Evolutionary conservation across 53 echinoderm and acorn worm species (phyloP), one percentile per base, ranked within the genome.

Genomic region (Holothuria leucospilota): DNA sequence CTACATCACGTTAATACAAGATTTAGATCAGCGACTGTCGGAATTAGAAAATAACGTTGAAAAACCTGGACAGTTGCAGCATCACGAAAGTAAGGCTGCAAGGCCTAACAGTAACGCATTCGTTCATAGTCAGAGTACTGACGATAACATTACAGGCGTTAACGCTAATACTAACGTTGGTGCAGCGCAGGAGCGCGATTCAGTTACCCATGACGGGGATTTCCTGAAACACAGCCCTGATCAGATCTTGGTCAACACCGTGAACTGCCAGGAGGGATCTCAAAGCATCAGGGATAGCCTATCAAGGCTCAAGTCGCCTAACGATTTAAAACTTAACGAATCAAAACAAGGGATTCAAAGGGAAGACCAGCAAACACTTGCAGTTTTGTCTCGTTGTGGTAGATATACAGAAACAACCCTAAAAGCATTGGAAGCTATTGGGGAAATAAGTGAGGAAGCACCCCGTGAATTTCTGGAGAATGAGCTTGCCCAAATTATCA

Each of bases 321-420:
- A 51, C 12, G 84, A 84, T 46, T 56, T 84, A 68, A 51, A 26
- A 25, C 49, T 84, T 64, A 84, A 84, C 46, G 68, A 84, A 68
- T 40, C 26, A 39, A 30, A 66, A 12, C n/a, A 64, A 14, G 66
- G 84, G 27, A 68, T 66, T 14, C 67, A 68, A 21, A 30, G 68
- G 58, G 41, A 84, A 28, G 84, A 84, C 51, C 84, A 84, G 73
- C 42, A 38, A 72, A 39, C 65, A 20, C 21, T 65, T 65, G 65
- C 65, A 39, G 27, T 84, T 21, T 64, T 84, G 13, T 66, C 84
- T 25, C 51, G 58, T 25, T 84, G 65, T 27, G 84, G 65, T 56
- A 66, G 84, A 42, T 84, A 67, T 68, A 14, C 62, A 61, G 81
- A 81, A 39, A 81, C 81, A 1, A 21, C 42, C 16, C 62, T 81